A percentile compares a stretch with the other conserved stretches of the same genome.
phyloP scores from a whole-genome alignment of 2,797 vertebrate genomes.

The Amphiprion clarkii region DNA sequence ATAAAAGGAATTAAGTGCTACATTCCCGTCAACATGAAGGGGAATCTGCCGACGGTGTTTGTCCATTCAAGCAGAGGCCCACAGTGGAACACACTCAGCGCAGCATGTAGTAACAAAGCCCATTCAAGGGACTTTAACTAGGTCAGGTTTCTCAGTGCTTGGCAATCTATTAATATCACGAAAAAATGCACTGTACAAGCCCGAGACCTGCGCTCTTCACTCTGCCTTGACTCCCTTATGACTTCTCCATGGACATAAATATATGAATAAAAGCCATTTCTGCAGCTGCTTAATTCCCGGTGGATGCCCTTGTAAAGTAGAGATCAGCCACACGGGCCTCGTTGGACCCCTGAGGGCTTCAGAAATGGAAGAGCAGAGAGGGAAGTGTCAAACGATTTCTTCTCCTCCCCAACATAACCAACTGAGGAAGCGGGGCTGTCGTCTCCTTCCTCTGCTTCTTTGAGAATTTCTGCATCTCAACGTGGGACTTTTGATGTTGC shows the following conservation, averaged over 20 bases:
- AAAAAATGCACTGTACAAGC: constrained; percentile 49
- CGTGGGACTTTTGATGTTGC: constrained; percentile 75
- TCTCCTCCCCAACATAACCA: constrained; percentile 55
- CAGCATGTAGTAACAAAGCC: constrained; percentile 38
- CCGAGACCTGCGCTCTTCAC: constrained; percentile 46
- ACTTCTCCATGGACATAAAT: constrained; percentile 48
- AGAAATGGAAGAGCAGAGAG: constrained; percentile 44
- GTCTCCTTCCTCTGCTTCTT: constrained; percentile 56
- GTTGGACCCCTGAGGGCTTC: constrained; percentile 46
- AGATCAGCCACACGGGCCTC: constrained; percentile 38
- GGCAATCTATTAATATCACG: constrained; percentile 73
- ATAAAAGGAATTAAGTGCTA: background rate
- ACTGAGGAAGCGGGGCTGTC: constrained; percentile 59
- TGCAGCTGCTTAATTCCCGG: constrained; percentile 47
- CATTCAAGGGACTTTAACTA: constrained; percentile 71
- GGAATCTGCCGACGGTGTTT: constrained; percentile 15
- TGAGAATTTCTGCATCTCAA: constrained; percentile 65
- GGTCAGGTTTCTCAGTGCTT: constrained; percentile 68
- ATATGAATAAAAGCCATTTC: constrained; percentile 53
- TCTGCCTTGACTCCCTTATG: constrained; percentile 52
- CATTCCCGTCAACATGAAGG: constrained; percentile 1
- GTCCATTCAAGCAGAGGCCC: constrained; percentile 30
- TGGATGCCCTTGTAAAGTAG: constrained; percentile 33
- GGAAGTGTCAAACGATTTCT: constrained; percentile 67
- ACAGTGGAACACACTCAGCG: constrained; percentile 22